These are phyloP conservation scores for Eupithecia inturbata DNA, from an alignment of 2,888 invertebrate species.

Conservation along the genomic window DNA sequence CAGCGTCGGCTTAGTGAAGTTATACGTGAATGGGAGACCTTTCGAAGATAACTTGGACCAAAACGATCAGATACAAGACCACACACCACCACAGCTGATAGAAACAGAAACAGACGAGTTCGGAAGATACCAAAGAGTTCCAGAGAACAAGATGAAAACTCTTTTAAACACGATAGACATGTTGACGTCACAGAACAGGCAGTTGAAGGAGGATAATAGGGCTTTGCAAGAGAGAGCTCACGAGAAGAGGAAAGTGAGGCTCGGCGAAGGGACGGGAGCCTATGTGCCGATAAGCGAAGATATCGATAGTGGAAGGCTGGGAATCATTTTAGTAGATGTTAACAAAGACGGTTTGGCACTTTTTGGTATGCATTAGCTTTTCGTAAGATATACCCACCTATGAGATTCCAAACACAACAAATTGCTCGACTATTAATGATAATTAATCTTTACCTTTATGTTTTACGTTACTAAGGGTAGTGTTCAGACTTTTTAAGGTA, in stretches of 20 bases:
- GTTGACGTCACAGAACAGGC: background rate
- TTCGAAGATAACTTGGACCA: background rate
- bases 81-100: background rate
- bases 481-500: background rate
- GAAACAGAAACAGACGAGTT: background rate
- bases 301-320: background rate
- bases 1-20: background rate
- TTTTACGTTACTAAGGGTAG: background rate
- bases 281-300: constrained; percentile 30
- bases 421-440: background rate
- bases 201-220: background rate
- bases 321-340: constrained; percentile 22
- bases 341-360: constrained; percentile 24
- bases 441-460: background rate
- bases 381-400: background rate
- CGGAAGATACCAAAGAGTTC: background rate
- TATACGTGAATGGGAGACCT: constrained; percentile 26
- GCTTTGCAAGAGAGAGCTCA: background rate
- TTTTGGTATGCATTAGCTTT: constrained; percentile 15
- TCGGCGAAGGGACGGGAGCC: background rate
- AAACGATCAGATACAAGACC: background rate
- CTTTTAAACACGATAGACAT: background rate
- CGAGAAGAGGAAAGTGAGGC: background rate
- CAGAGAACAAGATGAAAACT: background rate
- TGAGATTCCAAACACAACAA: background rate